Evolutionary conservation across 2,888 invertebrate genomes (phyloP), one percentile per base, ranked within the genome.

Genomic region (Cosmia pyralina): DNA sequence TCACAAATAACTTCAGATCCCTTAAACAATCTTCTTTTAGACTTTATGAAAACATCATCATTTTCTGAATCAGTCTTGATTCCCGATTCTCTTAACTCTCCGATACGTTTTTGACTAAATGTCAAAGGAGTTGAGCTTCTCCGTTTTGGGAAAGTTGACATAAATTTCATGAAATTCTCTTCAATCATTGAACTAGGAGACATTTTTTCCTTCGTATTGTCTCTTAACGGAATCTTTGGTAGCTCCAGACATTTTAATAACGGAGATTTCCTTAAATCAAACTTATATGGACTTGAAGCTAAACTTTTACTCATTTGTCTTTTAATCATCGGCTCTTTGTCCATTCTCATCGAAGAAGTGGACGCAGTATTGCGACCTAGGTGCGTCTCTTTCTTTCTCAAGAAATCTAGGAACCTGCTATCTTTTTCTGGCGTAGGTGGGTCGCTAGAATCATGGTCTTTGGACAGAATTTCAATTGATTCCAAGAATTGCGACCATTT

Each of bases 61-160:
- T 93, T 93, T 50, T 95, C 95, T 0, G 94, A 93, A 64, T 95
- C 95, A 0, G 94, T 94, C 53, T 94, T 95, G 0, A 88, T 90
- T 0, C 94, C 94, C 0, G 93, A 92, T 0, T 91, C 92, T 0
- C 94, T 78, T 0, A 94, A 72, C 8, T 92, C 90, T 5, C 90
- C 89, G 0, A 93, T 89, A 0, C 93, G 71, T 60, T 92, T 94
- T 10, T 91, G 90, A 0, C 87, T 83, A 0, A 91, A 65, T 0
- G 91, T 90, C 0, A 91, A 85, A 0, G 95, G 96, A 0, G 95
- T 95, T 0, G 96, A 96, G 22, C 94, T 93, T 0, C 96, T 85
- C 0, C 96, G 79, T 65, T 94, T 95, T 0, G 94, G 93, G 2
- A 94, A 88, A 0, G 89, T 81, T 0, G 91, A 83, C 76, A 93